Percentiles rank a stretch among this genome's conserved stretches.
phyloP scores from a whole-genome alignment of 2,797 vertebrate species.

The Bradypodion pumilum region DNA sequence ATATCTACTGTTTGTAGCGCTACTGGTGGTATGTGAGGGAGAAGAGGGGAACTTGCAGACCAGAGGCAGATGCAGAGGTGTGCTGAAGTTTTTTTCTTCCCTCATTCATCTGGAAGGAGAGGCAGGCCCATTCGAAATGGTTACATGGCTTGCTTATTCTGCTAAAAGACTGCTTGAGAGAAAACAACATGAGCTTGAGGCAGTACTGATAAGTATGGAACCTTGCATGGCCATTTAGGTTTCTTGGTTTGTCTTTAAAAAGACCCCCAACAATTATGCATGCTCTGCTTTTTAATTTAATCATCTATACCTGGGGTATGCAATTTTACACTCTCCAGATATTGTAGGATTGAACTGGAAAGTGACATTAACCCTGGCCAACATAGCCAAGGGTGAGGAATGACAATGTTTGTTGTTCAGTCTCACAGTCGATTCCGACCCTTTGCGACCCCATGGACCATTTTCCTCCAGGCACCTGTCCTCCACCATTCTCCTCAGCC shows the following conservation, averaged over 20 bases:
- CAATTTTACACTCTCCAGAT: not conserved
- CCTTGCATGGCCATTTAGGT: not conserved
- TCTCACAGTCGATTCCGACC: too few species aligned
- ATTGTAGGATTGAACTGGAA: not conserved
- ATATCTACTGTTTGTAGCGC: too few species aligned
- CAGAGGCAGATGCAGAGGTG: too few species aligned
- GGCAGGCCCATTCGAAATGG: not conserved
- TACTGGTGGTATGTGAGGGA: too few species aligned
- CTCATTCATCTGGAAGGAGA: not conserved
- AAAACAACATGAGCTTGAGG: not conserved
- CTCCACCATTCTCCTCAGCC: too few species aligned
- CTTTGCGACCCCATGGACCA: too few species aligned
- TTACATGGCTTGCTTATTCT: not conserved
- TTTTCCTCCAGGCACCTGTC: too few species aligned
- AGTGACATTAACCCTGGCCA: not conserved
- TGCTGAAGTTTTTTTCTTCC: not conserved
- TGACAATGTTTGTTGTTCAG: too few species aligned
- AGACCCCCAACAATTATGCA: too few species aligned
- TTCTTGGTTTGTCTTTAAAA: not conserved
- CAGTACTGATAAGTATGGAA: not conserved
- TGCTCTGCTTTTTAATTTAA: too few species aligned
- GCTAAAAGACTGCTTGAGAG: not conserved
- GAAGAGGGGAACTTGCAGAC: too few species aligned
- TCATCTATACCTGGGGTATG: not conserved
- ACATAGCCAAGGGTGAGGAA: not conserved